Percentiles rank a stretch among this genome's conserved stretches.
Evolutionary conservation across 2,113 vertebrate species (phyloP).

Genomic region (Malaclemys terrapin): DNA sequence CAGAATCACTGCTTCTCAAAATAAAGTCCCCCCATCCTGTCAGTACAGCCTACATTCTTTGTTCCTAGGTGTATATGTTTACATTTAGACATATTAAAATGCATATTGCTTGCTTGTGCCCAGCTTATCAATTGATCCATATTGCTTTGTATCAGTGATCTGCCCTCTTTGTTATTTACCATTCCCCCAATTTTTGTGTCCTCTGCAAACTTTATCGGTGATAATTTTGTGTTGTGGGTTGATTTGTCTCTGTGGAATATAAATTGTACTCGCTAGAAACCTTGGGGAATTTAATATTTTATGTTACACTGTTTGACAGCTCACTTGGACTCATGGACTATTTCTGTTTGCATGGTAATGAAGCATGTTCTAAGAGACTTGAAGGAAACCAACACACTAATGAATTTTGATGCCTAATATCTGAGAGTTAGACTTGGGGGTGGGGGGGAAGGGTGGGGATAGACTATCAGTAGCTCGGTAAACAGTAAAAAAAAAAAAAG

Average conservation of each 20-base stretch:
- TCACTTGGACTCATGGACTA: neutral
- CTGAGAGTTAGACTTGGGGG: neutral
- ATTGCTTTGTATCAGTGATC: neutral
- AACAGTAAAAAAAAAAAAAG: neutral
- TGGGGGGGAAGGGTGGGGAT: neutral
- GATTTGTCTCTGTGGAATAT: neutral
- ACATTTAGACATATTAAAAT: neutral
- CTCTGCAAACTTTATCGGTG: neutral
- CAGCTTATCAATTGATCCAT: neutral
- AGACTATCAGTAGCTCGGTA: neutral
- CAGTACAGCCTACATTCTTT: neutral
- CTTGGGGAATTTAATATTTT: neutral
- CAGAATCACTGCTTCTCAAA: neutral
- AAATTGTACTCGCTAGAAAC: neutral
- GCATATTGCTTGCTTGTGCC: neutral
- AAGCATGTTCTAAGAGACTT: neutral
- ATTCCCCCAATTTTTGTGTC: neutral
- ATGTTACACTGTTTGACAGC: neutral
- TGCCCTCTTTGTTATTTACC: neutral
- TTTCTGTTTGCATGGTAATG: neutral
- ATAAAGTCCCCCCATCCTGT: neutral
- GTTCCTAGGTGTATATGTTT: neutral
- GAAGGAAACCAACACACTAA: neutral
- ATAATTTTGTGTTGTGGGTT: neutral
- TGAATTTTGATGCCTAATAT: neutral